phyloP scores from a whole-genome alignment of 2,888 invertebrate genomes.

The Oscheius sp. region DNA sequence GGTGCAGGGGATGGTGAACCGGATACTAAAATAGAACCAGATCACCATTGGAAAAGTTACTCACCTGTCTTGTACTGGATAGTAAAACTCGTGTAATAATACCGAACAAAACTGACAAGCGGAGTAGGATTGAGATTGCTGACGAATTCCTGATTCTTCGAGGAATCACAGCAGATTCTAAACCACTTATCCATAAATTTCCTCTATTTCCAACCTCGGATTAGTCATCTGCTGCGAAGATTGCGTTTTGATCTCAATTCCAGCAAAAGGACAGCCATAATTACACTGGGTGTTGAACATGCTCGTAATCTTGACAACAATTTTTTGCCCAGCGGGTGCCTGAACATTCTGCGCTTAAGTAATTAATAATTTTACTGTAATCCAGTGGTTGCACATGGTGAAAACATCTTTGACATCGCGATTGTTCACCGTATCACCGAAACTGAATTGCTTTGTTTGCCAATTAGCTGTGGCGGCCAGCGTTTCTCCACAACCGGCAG shows the following conservation, averaged over 20 bases:
- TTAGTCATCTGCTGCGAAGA: conserved; percentile 13
- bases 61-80: conserved; percentile 22
- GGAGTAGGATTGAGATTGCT: conserved; percentile 35
- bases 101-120: conserved; percentile 27
- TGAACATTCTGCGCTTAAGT: background rate
- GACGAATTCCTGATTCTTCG: conserved; percentile 8
- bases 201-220: background rate
- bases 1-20: background rate
- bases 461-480: conserved; percentile 43
- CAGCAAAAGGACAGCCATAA: conserved; percentile 48
- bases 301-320: conserved; percentile 42
- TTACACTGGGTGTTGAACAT: conserved; percentile 46
- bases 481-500: conserved; percentile 46
- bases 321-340: conserved; percentile 47
- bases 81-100: background rate
- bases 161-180: conserved; percentile 30
- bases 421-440: conserved; percentile 42
- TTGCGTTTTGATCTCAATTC: conserved; percentile 40
- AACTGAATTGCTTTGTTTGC: conserved; percentile 39
- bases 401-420: conserved; percentile 30
- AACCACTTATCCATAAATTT: background rate
- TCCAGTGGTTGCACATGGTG: conserved; percentile 32
- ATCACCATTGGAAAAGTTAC: background rate
- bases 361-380: background rate
- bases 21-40: background rate